phyloP scores from a whole-genome alignment of 2,113 vertebrate genomes.

The Crypturellus undulatus region DNA sequence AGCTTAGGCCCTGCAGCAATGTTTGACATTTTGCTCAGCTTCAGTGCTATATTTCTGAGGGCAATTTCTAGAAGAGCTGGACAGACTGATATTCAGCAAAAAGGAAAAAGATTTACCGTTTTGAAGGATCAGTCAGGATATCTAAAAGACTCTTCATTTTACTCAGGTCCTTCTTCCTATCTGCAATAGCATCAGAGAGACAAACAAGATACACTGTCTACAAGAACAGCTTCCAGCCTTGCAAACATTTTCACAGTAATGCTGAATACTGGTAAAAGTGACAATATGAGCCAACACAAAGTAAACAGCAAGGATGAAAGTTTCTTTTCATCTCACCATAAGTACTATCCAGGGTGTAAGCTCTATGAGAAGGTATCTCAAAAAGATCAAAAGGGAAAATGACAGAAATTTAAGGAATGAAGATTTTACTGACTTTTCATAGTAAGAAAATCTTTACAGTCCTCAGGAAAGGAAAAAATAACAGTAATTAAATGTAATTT shows the following conservation, averaged over 20 bases:
- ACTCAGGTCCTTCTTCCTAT: conserved; percentile 97
- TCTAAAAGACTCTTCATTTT: conserved; percentile 99
- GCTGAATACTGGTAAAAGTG: neutral
- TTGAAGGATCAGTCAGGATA: conserved; percentile 96
- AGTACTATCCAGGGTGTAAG: neutral
- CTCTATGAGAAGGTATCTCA: neutral
- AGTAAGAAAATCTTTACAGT: neutral
- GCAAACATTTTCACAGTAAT: neutral
- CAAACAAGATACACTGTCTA: neutral
- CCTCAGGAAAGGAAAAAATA: neutral
- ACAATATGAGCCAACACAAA: neutral
- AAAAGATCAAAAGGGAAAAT: neutral
- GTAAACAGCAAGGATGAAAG: neutral
- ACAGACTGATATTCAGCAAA: neutral
- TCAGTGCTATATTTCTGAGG: neutral
- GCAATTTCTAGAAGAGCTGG: neutral
- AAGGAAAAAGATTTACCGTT: conserved; percentile 79
- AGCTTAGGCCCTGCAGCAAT: neutral
- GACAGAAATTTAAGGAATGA: neutral
- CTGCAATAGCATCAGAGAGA: conserved; percentile 72
- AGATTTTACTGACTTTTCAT: neutral
- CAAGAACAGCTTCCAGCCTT: neutral
- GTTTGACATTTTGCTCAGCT: neutral
- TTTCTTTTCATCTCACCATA: neutral
- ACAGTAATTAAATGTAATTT: neutral